These are phyloP conservation scores for Hephaestus fuliginosus DNA, from an alignment of 2,797 vertebrate genomes.

Conservation along the genomic window DNA sequence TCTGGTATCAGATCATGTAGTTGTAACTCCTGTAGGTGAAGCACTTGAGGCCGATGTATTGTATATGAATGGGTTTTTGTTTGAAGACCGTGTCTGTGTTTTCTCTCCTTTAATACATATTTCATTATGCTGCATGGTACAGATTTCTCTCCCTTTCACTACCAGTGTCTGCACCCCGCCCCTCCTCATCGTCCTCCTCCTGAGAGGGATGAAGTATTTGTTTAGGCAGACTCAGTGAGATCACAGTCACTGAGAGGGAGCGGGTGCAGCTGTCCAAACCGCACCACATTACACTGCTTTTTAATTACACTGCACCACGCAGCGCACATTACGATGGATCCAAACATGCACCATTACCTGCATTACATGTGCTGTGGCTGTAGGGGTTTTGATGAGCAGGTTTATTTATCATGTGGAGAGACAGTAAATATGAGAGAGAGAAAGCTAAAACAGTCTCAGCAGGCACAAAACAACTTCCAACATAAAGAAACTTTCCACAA, in stretches of 20 bases:
- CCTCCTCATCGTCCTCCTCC: conserved; percentile 26
- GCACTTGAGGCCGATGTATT: conserved; percentile 1
- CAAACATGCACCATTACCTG: conserved; percentile 19
- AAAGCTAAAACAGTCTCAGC: conserved; percentile 7
- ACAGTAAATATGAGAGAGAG: conserved; percentile 27
- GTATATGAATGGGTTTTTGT: conserved; percentile 16
- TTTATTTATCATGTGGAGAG: conserved; percentile 40
- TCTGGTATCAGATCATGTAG: not conserved
- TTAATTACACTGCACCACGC: conserved; percentile 39
- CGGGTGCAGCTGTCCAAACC: conserved; percentile 37
- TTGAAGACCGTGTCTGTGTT: conserved; percentile 28
- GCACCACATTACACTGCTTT: conserved; percentile 35
- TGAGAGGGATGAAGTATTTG: conserved; percentile 65
- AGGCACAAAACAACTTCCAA: conserved; percentile 20
- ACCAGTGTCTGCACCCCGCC: conserved; percentile 12
- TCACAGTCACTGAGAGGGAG: conserved; percentile 48
- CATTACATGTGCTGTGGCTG: conserved; percentile 35
- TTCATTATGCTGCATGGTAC: conserved; percentile 27
- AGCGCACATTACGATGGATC: not conserved
- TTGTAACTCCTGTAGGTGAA: conserved; percentile 17
- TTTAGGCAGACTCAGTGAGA: conserved; percentile 62
- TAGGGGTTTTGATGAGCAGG: conserved; percentile 26
- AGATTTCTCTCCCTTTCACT: conserved; percentile 23
- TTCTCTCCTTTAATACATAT: conserved; percentile 26
- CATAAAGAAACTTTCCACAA: conserved; percentile 13